A percentile compares a stretch with the other conserved stretches of the same genome.
Evolutionary conservation across 2,797 vertebrate genomes (phyloP).

Genomic region (Pipistrellus pygmaeus): DNA sequence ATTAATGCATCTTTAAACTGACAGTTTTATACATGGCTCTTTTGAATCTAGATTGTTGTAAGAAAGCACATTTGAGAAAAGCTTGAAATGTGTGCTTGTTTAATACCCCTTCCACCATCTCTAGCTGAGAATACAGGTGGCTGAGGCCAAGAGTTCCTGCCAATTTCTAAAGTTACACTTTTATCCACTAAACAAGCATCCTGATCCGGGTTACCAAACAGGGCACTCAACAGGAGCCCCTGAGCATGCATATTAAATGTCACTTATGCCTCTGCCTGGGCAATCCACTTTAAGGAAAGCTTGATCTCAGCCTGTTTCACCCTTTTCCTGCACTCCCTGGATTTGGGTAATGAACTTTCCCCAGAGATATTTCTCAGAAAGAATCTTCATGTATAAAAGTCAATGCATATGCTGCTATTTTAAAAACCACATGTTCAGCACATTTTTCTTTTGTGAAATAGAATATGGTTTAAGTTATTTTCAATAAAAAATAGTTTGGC

Average conservation of each 20-base stretch:
- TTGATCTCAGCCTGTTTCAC: slow-evolving; percentile 85
- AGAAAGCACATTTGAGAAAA: slow-evolving; percentile 86
- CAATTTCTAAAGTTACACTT: slow-evolving; percentile 96
- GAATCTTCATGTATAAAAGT: slow-evolving; percentile 86
- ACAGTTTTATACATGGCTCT: slow-evolving; percentile 84
- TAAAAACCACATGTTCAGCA: slow-evolving; percentile 91
- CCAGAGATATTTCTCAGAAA: slow-evolving; percentile 86
- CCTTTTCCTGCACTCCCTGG: slow-evolving; percentile 87
- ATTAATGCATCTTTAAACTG: slow-evolving; percentile 84
- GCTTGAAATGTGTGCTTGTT: slow-evolving; percentile 86
- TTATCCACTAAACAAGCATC: slow-evolving; percentile 94
- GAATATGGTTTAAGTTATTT: slow-evolving; percentile 90
- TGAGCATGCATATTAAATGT: slow-evolving; percentile 88
- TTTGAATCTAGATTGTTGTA: slow-evolving; percentile 85
- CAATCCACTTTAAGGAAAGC: slow-evolving; percentile 83
- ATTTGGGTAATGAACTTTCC: slow-evolving; percentile 87
- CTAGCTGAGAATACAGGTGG: slow-evolving; percentile 91
- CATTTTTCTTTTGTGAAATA: slow-evolving; percentile 89
- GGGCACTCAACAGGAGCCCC: slow-evolving; percentile 89
- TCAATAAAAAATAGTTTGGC: slow-evolving; percentile 83
- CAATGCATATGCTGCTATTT: slow-evolving; percentile 88
- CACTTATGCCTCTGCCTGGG: slow-evolving; percentile 86
- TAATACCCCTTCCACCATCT: slow-evolving; percentile 85
- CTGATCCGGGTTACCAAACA: slow-evolving; percentile 89
- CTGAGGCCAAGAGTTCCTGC: slow-evolving; percentile 91